Evolutionary conservation across 2,888 invertebrate genomes (phyloP), one percentile per base, ranked within the genome.

Genomic region (Tetramorium bicarinatum): DNA sequence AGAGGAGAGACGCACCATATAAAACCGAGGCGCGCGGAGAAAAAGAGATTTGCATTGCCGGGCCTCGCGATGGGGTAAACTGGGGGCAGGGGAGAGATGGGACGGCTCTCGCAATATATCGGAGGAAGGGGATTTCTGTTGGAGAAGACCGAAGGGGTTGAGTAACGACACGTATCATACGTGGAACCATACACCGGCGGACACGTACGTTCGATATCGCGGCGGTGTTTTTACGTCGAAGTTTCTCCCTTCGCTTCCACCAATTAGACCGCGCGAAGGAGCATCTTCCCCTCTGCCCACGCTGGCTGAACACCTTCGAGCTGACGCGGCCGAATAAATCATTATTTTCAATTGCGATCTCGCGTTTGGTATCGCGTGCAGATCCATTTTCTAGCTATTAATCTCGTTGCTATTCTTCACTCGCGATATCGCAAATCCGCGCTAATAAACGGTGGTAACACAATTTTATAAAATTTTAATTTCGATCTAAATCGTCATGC

Each of bases 11-110:
- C 90, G 91, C 88, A 91, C 91, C 92, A 93, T 93, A 94, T 94
- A 93, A 93, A 94, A 93, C 92, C 91, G 92, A 92, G 93, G 93
- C 91, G 92, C 91, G 89, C 87, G 87, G 92, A 92, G 93, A 93
- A 93, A 93, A 93, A 94, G 93, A 93, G 93, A 93, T 93, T 93
- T 92, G 93, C 93, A 92, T 93, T 92, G 91, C 90, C 88, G 85
- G 89, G 86, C 81, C 85, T 76, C 77, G 69, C 76, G 87, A 90
- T 87, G 88, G 92, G 88, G 89, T 80, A 85, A 82, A 64, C 74
- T 79, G 87, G 80, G 90, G 88, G 85, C 83, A 85, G 88, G 83
- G 87, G 89, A 79, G 79, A 71, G 87, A 87, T 79, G 76, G 83
- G 83, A 86, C 86, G 86, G 86, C 86, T 87, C 77, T 61, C 79